Evolutionary conservation across 1,140 invertebrate genomes (phyloP), one percentile per base, ranked within the genome.

Genomic region (Caligus rogercresseyi): DNA sequence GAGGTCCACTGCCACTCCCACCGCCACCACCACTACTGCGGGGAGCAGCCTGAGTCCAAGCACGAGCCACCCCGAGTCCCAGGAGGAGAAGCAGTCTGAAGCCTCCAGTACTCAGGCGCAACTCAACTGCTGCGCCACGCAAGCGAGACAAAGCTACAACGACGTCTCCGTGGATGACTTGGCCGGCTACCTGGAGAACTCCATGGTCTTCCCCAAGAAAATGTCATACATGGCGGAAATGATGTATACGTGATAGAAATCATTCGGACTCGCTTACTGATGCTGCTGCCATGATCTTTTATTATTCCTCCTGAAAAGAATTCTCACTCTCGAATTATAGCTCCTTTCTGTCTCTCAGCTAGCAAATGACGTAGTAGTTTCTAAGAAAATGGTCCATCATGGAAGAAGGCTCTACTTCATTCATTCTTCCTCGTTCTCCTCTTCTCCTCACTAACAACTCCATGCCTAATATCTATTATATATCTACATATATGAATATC

Each of bases 191-290:
- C 89, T 92, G 72, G 89, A 93, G 73, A 85, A 87, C 67, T 83
- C 87, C 71, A 85, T 92, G 63, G 85, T 92, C 79, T 90, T 93
- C 77, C 89, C 89, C 66, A 89, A 89, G 74, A 92, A 93, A 73
- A 93, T 92, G 89, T 91, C 88, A 25, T 82, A 84, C 56, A 92
- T 92, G 89, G 89, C 89, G 60, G 88, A 92, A 76, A 90, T 91
- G 87, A 92, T 92, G 89, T 93, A 93, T 72, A 91, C 87, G 76
- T 93, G 79, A 80, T 25, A n/a, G n/a, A n/a, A n/a, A n/a, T n/a
- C n/a, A n/a, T n/a, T n/a, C n/a, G n/a, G n/a, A 51, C 13, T 51
- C 43, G n/a, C 13, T 51, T 13, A 51, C 13, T 51, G 13, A 13
- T 13, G n/a, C 43, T n/a, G n/a, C 13, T 51, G 43, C n/a, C 13